A percentile compares a stretch with the other conserved stretches of the same genome.
Conservation (phyloP, 2,888 invertebrate species). For the Orthonevra nobilis region DNA sequence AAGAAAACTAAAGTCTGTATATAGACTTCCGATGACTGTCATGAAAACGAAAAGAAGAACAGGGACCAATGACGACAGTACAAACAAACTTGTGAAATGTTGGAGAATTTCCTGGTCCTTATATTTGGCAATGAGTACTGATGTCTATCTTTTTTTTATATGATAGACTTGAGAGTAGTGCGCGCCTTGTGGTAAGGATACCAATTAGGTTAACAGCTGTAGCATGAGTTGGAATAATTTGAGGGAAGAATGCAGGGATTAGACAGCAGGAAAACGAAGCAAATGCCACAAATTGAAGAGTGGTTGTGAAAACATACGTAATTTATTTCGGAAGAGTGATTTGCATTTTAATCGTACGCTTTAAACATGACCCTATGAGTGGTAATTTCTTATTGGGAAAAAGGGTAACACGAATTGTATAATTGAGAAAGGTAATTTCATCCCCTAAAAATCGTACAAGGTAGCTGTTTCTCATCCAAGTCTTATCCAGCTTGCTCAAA, state of each 20-base stretch:
- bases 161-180: conserved; percentile 45
- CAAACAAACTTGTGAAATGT: conserved; percentile 43
- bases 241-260: conserved; percentile 39
- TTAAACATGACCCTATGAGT: no score
- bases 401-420: no score
- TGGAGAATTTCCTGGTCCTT: conserved; percentile 10
- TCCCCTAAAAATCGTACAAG: no score
- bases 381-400: no score
- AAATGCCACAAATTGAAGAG: conserved; percentile 28
- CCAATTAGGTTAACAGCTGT: conserved; percentile 61
- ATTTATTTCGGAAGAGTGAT: conserved; percentile 61
- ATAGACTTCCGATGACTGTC: background rate
- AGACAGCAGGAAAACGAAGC: conserved; percentile 26
- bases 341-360: conserved; percentile 68
- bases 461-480: no score
- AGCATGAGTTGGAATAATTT: conserved; percentile 57
- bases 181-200: conserved; percentile 40
- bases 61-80: conserved; percentile 10
- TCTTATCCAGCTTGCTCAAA: no score
- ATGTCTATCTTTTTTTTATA: conserved; percentile 38
- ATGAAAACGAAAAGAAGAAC: no score
- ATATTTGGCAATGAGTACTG: conserved; percentile 33
- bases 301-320: conserved; percentile 41
- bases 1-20: conserved; percentile 66
- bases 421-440: no score